Conservation (phyloP, 2,113 vertebrate species). For the Vidua chalybeata region DNA sequence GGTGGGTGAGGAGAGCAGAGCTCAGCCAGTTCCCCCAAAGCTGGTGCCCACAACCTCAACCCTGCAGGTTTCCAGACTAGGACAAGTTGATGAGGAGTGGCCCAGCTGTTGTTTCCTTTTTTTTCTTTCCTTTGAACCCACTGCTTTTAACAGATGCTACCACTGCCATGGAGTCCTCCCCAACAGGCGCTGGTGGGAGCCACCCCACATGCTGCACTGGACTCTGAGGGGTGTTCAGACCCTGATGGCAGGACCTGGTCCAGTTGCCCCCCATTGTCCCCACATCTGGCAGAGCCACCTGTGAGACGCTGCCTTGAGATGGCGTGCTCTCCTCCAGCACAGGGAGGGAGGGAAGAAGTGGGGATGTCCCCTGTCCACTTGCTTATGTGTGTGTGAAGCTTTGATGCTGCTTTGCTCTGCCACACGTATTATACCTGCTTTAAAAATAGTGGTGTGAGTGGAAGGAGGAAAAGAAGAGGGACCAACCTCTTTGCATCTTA, state of each 20-base stretch:
- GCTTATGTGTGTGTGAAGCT: slow-evolving; percentile 51
- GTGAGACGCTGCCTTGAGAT: background rate
- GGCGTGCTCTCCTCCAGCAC: background rate
- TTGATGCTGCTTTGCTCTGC: slow-evolving; percentile 61
- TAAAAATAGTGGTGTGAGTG: slow-evolving; percentile 11
- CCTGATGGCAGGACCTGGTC: background rate
- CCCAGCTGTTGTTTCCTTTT: background rate
- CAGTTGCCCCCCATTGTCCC: background rate
- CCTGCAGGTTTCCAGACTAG: background rate
- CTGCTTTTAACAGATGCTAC: fast-evolving
- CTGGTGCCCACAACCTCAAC: background rate
- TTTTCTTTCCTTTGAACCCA: background rate
- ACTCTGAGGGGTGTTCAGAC: background rate
- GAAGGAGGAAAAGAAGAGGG: slow-evolving; percentile 56
- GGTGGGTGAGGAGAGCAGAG: background rate
- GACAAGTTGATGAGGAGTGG: background rate
- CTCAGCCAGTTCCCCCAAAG: background rate
- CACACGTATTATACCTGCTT: slow-evolving; percentile 6
- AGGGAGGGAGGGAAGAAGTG: background rate
- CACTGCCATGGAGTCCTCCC: slow-evolving; percentile 36
- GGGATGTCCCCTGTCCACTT: background rate
- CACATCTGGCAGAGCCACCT: background rate
- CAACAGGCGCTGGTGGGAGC: background rate
- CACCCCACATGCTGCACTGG: background rate
- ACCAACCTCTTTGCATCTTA: slow-evolving; percentile 56